A percentile compares a stretch with the other conserved stretches of the same genome.
Evolutionary conservation across 2,113 vertebrate species (phyloP).

Genomic region (Nanorana parkeri): DNA sequence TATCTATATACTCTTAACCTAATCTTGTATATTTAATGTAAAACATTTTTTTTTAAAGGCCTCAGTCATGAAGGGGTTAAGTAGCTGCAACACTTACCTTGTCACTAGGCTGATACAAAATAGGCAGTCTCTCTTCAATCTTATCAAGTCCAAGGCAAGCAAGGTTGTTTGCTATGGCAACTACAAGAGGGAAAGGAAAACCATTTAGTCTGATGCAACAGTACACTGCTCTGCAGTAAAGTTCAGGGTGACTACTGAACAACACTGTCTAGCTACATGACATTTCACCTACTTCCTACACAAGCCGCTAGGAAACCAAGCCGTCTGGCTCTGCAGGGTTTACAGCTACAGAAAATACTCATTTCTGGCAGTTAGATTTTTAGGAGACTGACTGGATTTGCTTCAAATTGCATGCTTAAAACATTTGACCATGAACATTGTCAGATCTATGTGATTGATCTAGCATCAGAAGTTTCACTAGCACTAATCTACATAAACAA

Average conservation of each 20-base stretch:
- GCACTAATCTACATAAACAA: no score
- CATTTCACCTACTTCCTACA: slow-evolving; percentile 4
- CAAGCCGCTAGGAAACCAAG: background rate
- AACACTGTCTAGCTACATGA: background rate
- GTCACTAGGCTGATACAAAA: slow-evolving; percentile 81
- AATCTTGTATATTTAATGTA: no score
- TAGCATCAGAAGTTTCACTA: no score
- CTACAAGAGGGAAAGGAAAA: slow-evolving; percentile 61
- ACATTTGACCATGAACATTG: no score
- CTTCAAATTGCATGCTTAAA: no score
- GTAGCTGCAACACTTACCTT: slow-evolving; percentile 82
- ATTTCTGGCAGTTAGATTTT: background rate
- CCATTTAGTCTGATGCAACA: background rate
- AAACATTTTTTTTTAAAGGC: no score
- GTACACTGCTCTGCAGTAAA: background rate
- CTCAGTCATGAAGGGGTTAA: no score
- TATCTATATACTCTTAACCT: no score
- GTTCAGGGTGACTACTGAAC: background rate
- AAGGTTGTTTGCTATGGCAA: slow-evolving; percentile 83
- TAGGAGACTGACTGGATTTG: no score
- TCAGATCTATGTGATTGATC: no score
- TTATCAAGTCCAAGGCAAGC: slow-evolving; percentile 90
- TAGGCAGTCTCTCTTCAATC: slow-evolving; percentile 85
- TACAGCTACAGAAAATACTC: background rate
- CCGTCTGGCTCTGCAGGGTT: background rate